These are phyloP conservation scores for Leptonema lineaticorne DNA, from an alignment of 1,140 invertebrate genomes.

Conservation along the genomic window DNA sequence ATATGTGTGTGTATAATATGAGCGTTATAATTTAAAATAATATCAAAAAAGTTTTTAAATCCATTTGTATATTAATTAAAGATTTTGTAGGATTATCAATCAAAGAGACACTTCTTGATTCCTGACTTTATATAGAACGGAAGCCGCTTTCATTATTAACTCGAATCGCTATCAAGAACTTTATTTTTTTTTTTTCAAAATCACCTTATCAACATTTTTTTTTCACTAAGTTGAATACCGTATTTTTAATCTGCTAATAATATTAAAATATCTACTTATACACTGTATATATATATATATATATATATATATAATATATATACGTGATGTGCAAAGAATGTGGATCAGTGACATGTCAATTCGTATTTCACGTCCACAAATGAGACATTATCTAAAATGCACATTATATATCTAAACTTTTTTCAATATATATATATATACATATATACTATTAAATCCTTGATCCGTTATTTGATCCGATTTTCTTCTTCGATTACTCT, in stretches of 20 bases:
- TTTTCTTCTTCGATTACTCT: background rate
- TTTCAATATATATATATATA: background rate
- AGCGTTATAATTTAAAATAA: too few species aligned
- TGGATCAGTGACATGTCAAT: constrained; percentile 17
- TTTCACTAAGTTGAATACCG: background rate
- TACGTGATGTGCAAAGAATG: background rate
- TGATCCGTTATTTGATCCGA: background rate
- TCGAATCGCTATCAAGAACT: background rate
- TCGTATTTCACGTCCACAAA: constrained; percentile 2
- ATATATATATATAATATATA: background rate
- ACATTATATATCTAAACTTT: too few species aligned
- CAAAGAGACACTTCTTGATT: background rate
- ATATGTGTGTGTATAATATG: too few species aligned
- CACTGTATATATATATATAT: background rate
- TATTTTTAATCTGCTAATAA: background rate
- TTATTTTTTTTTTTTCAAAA: background rate
- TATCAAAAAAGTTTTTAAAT: too few species aligned
- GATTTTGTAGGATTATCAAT: too few species aligned
- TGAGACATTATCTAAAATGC: constrained; percentile 10
- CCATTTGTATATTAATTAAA: too few species aligned
- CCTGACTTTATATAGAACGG: constrained; percentile 2
- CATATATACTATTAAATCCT: too few species aligned
- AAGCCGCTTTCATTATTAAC: background rate
- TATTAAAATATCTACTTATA: background rate
- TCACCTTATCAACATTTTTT: background rate